A percentile compares a stretch with the other conserved stretches of the same genome.
phyloP scores from a whole-genome alignment of 2,888 invertebrate genomes.

The Arge pagana region DNA sequence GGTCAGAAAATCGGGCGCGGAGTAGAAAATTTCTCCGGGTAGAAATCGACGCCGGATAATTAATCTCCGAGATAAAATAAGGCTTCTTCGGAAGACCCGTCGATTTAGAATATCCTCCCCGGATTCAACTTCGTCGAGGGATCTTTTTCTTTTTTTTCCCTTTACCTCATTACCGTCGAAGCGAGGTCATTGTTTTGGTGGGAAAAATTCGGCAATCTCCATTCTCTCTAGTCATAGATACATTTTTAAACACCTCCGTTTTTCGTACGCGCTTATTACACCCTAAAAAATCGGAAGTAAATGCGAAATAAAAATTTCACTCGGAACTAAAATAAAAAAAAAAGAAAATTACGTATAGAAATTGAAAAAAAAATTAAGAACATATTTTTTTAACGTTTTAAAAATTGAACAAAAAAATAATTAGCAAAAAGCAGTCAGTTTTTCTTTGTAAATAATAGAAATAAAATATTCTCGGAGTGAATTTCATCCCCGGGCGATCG shows the following conservation, averaged over 20 bases:
- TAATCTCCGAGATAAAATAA: no score
- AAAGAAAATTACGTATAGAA: neutral
- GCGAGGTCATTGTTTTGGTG: conserved; percentile 9
- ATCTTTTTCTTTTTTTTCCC: neutral
- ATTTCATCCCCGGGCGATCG: no score
- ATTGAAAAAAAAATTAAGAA: neutral
- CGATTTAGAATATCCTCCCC: neutral
- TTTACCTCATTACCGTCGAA: neutral
- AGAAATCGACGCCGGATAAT: no score
- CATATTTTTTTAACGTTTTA: neutral
- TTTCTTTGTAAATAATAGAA: neutral
- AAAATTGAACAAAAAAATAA: neutral
- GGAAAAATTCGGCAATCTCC: no score
- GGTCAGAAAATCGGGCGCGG: no score
- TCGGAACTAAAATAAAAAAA: neutral
- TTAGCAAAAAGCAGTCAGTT: no score
- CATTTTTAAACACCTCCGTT: no score
- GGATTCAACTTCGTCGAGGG: neutral
- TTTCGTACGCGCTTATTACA: neutral
- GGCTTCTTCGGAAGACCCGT: no score
- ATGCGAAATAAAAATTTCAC: neutral
- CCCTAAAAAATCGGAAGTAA: neutral
- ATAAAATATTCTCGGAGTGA: no score
- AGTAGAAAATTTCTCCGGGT: no score
- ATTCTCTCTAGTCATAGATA: no score